These are phyloP conservation scores for Etia nguti DNA, from an alignment of 2,113 vertebrate species.

Conservation along the genomic window DNA sequence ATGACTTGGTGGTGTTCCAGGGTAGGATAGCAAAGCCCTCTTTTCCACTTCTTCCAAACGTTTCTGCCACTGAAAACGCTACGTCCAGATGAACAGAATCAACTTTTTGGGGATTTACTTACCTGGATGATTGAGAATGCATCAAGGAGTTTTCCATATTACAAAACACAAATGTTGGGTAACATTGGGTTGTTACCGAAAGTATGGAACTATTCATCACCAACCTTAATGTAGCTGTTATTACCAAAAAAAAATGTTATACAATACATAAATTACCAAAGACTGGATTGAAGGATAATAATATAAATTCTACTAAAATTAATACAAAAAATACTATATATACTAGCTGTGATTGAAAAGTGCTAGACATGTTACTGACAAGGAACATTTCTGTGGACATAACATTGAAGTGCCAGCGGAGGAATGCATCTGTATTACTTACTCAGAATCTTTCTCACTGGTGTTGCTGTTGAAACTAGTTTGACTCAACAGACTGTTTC, in stretches of 20 bases:
- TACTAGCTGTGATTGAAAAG: background rate
- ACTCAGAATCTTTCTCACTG: background rate
- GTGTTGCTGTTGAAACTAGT: background rate
- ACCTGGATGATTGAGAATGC: no score
- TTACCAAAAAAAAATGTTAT: background rate
- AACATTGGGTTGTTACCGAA: background rate
- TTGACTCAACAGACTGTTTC: background rate
- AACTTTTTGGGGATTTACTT: no score
- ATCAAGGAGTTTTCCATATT: background rate
- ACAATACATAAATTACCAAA: background rate
- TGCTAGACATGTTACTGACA: background rate
- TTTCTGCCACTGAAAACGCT: no score
- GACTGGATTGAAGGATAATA: background rate
- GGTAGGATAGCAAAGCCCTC: no score
- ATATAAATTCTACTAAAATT: background rate
- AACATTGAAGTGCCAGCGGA: background rate
- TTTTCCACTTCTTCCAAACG: no score
- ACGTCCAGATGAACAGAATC: no score
- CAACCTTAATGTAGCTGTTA: background rate
- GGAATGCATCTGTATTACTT: background rate
- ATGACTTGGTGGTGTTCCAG: no score
- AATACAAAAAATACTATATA: background rate
- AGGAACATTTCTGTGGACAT: background rate
- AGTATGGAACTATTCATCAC: background rate
- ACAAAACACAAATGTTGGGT: background rate